Percentiles rank a stretch among this genome's conserved stretches.
phyloP scores from a whole-genome alignment of 2,113 vertebrate genomes.

The Myiagra hebetior region DNA sequence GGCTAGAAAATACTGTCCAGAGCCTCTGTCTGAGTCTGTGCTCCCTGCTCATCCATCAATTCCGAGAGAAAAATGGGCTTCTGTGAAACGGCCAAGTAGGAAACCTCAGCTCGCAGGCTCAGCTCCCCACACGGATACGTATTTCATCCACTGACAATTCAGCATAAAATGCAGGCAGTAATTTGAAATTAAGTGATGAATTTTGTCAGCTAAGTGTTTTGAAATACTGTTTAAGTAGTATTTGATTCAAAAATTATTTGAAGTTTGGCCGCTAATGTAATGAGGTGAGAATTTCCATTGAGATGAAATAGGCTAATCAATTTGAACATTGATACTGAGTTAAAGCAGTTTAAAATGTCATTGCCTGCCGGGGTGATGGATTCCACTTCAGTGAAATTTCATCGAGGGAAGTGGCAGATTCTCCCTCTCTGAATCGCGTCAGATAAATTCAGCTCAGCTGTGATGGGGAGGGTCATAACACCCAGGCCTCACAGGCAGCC shows the following conservation, averaged over 20 bases:
- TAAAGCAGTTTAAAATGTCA: conserved; percentile 50
- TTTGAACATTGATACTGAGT: conserved; percentile 36
- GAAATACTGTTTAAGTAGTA: conserved; percentile 32
- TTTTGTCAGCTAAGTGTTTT: conserved; percentile 30
- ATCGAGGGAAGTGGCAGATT: not conserved
- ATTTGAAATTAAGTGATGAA: conserved; percentile 42
- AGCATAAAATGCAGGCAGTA: not conserved
- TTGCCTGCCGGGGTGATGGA: not conserved
- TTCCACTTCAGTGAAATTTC: conserved; percentile 22
- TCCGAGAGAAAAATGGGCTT: not conserved
- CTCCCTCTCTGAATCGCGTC: not conserved
- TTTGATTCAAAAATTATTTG: conserved; percentile 46
- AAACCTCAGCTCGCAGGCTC: not conserved
- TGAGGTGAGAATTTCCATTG: conserved; percentile 52
- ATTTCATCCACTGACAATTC: not conserved
- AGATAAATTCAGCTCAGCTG: not conserved
- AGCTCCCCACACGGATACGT: not conserved
- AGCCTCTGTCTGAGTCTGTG: not conserved
- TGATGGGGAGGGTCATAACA: not conserved
- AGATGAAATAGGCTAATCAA: conserved; percentile 48
- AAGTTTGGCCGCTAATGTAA: conserved; percentile 41
- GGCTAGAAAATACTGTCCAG: not conserved
- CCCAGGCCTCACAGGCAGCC: not conserved
- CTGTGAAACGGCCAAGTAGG: not conserved
- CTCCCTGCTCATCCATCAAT: not conserved